Evolutionary conservation across 2,113 vertebrate genomes (phyloP), one percentile per base, ranked within the genome.

Genomic region (Cricetomys ansorgei): DNA sequence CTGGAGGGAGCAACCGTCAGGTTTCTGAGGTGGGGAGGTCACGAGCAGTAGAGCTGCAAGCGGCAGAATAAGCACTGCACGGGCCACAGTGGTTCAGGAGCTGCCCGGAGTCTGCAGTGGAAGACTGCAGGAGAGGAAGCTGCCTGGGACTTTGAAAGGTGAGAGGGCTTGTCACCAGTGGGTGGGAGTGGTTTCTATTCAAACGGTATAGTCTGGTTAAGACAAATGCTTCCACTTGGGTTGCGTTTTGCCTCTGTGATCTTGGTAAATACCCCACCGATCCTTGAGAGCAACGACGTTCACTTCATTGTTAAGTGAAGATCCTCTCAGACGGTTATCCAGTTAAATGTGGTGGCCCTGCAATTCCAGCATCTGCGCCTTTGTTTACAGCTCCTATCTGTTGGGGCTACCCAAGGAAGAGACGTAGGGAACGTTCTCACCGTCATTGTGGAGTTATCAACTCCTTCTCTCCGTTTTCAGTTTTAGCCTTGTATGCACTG

Each of bases 401-500:
- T 43, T 81, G 89, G 50, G 17, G 86, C 79, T 85, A 79, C 12
- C 91, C 57, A 43, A 91, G 70, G 79, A 7, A 76, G 27, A 88
- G 75, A 79, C 59, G n/a, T 65, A 37, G 31, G 50, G 76, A 93
- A 57, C 64, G 64, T 40, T 55, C 29, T n/a, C 9, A n/a, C 72
- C 1, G 16, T 34, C 31, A 9, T 9, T 88, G 29, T n/a, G 45
- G 40, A 45, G 67, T 87, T 93, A 43, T 84, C 64, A 62, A n/a
- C 1, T 69, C 88, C n/a, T 92, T 59, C 67, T 29, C 17, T 76
- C 77, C 64, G n/a, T 92, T 40, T 62, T 50, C 62, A 23, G 31
- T 23, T 89, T 96, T 90, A 88, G 23, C 70, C 89, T 90, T 84
- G 73, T 25, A 25, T 85, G 57, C 53, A 64, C 84, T 67, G 43